phyloP scores from a whole-genome alignment of 1,140 invertebrate species.

The Macrosteles quadrilineatus region DNA sequence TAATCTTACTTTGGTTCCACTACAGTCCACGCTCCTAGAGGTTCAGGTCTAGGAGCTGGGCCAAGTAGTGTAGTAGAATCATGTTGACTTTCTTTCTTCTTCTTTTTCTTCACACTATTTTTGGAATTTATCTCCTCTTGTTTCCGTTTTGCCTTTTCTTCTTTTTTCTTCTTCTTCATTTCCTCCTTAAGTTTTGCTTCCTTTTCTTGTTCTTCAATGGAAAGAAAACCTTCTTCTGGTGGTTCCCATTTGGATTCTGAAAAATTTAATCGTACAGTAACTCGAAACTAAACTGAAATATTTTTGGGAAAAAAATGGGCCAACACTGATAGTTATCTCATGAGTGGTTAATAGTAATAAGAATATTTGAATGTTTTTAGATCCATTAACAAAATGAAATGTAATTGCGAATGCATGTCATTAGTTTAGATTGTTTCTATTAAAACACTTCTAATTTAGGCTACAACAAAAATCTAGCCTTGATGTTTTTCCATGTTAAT shows the following conservation, averaged over 20 bases:
- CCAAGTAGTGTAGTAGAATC: slow-evolving; percentile 42
- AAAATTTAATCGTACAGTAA: no score
- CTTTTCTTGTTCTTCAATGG: slow-evolving; percentile 59
- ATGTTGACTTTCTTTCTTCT: slow-evolving; percentile 45
- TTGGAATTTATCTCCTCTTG: slow-evolving; percentile 47
- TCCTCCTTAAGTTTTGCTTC: slow-evolving; percentile 51
- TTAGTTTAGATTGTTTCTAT: no score
- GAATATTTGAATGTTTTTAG: no score
- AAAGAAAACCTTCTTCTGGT: slow-evolving; percentile 64
- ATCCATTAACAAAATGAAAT: no score
- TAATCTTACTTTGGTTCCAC: slow-evolving; percentile 56
- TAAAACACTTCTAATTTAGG: no score
- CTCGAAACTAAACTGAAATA: no score
- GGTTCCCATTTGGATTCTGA: slow-evolving; percentile 64
- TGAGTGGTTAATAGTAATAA: no score
- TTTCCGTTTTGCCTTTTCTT: slow-evolving; percentile 29
- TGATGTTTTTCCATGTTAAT: no score
- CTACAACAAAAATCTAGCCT: no score
- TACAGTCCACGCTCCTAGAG: slow-evolving; percentile 66
- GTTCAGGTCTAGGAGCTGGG: slow-evolving; percentile 53
- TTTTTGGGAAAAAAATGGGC: no score
- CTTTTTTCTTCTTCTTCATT: slow-evolving; percentile 46
- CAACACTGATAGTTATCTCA: no score
- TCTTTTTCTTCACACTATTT: slow-evolving; percentile 44
- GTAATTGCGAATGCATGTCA: no score